These are phyloP conservation scores for Zaprionus bogoriensis DNA, from an alignment of 2,888 invertebrate species.

Conservation along the genomic window DNA sequence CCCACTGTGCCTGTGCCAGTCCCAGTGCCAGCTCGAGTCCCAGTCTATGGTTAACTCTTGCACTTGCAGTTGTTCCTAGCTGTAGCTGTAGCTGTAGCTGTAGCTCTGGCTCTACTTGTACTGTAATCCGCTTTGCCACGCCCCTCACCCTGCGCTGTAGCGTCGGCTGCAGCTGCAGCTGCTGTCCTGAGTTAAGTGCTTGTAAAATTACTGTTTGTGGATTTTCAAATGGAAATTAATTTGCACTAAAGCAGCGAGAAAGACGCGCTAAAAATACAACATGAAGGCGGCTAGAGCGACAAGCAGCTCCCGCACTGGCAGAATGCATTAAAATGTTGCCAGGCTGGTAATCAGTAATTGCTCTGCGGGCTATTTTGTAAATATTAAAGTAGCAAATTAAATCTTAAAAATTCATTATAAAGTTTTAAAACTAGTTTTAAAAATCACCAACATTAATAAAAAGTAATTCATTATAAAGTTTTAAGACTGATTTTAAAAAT, in stretches of 20 bases:
- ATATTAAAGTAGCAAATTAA: no score
- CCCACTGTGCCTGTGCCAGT: neutral
- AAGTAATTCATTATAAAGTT: no score
- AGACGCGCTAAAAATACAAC: no score
- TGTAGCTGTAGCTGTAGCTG: slow-evolving; percentile 24
- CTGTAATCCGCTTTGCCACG: slow-evolving; percentile 69
- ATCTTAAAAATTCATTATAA: no score
- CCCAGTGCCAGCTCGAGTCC: slow-evolving; percentile 2
- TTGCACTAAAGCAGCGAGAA: slow-evolving; percentile 46
- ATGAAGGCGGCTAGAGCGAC: no score
- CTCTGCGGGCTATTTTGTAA: no score
- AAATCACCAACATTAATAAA: no score
- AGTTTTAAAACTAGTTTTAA: no score
- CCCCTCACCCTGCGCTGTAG: slow-evolving; percentile 10
- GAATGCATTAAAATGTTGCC: no score
- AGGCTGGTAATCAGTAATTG: no score
- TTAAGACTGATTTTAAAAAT: no score
- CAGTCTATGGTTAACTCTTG: slow-evolving; percentile 33
- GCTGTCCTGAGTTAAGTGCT: slow-evolving; percentile 60
- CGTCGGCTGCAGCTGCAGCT: slow-evolving; percentile 25
- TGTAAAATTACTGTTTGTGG: slow-evolving; percentile 73
- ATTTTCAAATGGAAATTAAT: slow-evolving; percentile 69
- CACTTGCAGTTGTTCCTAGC: slow-evolving; percentile 12
- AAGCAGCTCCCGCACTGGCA: no score
- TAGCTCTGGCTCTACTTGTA: slow-evolving; percentile 1